Percentiles rank a stretch among this genome's conserved stretches.
phyloP scores from a whole-genome alignment of 1,140 invertebrate genomes.

The Eurosta solidaginis region DNA sequence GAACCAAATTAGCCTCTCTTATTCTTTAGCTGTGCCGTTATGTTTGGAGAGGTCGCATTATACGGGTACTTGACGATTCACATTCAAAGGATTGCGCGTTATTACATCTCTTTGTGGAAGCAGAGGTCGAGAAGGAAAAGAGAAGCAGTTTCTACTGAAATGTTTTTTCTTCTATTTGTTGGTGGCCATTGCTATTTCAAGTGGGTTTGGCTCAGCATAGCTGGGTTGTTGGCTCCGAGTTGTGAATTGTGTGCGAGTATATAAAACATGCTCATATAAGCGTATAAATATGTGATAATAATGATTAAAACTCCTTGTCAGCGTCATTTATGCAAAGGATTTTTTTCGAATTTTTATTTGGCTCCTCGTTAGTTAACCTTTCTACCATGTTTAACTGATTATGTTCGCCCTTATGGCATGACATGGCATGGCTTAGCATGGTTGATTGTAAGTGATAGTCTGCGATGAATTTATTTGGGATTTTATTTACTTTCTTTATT shows the following conservation, averaged over 20 bases:
- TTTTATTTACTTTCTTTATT: not conserved
- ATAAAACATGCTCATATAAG: slow-evolving; percentile 60
- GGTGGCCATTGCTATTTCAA: not conserved
- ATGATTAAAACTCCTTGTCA: slow-evolving; percentile 60
- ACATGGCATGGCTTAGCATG: too few species aligned
- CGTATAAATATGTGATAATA: slow-evolving; percentile 61
- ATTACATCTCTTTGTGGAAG: too few species aligned
- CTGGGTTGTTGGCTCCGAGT: not conserved
- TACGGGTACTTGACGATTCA: slow-evolving; percentile 26
- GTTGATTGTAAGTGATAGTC: not conserved
- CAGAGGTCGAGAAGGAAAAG: too few species aligned
- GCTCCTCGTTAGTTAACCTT: slow-evolving; percentile 27
- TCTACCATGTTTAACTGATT: not conserved
- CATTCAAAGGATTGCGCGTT: slow-evolving; percentile 31
- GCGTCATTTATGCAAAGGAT: slow-evolving; percentile 59
- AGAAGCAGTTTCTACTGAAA: too few species aligned
- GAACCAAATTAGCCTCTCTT: not conserved
- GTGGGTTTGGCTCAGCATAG: too few species aligned
- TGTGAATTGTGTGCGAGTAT: slow-evolving; percentile 42
- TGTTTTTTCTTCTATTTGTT: not conserved
- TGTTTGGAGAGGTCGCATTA: slow-evolving; percentile 23
- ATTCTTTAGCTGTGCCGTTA: slow-evolving; percentile 4
- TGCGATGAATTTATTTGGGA: not conserved
- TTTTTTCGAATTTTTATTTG: slow-evolving; percentile 34
- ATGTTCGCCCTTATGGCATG: not conserved